These are phyloP conservation scores for Sorex araneus DNA, from an alignment of 2,113 vertebrate genomes.

Conservation along the genomic window DNA sequence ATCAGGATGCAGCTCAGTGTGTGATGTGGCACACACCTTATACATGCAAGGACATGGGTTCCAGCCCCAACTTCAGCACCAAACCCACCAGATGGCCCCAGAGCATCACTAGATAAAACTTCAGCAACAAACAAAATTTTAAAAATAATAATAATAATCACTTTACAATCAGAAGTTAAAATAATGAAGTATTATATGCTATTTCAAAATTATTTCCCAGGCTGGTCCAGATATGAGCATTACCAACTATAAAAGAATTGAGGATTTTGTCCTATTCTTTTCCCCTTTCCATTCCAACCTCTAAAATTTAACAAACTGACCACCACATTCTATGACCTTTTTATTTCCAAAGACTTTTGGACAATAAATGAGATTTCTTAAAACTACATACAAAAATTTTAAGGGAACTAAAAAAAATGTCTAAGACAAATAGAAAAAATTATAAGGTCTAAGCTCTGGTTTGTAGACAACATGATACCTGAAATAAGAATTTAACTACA, in stretches of 20 bases:
- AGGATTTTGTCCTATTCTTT: neutral
- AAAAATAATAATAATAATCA: neutral
- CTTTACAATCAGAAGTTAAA: conserved; percentile 2
- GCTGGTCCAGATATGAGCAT: neutral
- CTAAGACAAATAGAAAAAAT: conserved; percentile 46
- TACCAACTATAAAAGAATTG: conserved; percentile 17
- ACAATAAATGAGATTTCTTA: conserved; percentile 17
- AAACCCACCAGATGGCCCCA: too few relatives aligned
- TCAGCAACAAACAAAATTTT: too few relatives aligned
- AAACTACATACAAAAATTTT: conserved; percentile 53
- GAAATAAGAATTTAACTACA: conserved; percentile 33
- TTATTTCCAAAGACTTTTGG: conserved; percentile 44
- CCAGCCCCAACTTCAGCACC: too few relatives aligned
- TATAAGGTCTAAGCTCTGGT: conserved; percentile 34
- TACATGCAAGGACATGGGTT: too few relatives aligned
- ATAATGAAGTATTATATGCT: neutral
- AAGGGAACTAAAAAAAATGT: neutral
- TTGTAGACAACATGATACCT: conserved; percentile 16
- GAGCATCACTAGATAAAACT: too few relatives aligned
- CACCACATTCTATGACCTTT: neutral
- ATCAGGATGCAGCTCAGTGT: too few relatives aligned
- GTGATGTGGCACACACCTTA: too few relatives aligned
- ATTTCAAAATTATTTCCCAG: conserved; percentile 7
- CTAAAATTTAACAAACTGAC: conserved; percentile 62
- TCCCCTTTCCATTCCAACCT: conserved; percentile 39